These are phyloP conservation scores for Drosophila lacicola DNA, from an alignment of 2,888 invertebrate species.

Conservation along the genomic window DNA sequence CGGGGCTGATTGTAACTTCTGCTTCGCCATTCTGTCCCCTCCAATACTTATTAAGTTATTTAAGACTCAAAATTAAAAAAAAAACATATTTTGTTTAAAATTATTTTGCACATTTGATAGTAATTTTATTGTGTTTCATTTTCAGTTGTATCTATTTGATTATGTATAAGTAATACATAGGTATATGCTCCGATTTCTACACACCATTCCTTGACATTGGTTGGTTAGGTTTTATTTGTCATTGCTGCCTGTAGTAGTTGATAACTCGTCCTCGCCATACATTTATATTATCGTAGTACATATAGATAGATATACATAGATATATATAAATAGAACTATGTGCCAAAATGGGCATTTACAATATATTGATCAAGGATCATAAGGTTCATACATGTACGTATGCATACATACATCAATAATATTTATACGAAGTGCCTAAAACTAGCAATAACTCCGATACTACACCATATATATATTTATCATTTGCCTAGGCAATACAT, in stretches of 20 bases:
- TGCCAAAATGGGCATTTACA: conserved; percentile 65
- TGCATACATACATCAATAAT: conserved; percentile 50
- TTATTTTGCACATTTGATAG: conserved; percentile 62
- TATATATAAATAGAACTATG: conserved; percentile 57
- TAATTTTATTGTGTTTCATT: conserved; percentile 67
- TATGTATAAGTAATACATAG: conserved; percentile 54
- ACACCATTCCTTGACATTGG: conserved; percentile 44
- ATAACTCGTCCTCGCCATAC: conserved; percentile 48
- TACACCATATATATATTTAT: conserved; percentile 35
- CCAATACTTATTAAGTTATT: no score
- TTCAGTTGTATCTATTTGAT: conserved; percentile 38
- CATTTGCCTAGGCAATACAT: conserved; percentile 24
- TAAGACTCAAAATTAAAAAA: neutral
- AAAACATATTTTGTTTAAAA: neutral
- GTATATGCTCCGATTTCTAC: conserved; percentile 37
- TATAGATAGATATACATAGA: conserved; percentile 54
- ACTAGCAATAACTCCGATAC: conserved; percentile 66
- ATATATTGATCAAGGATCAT: conserved; percentile 51
- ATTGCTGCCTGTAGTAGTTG: conserved; percentile 50
- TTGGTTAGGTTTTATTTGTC: conserved; percentile 55
- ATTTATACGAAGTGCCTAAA: conserved; percentile 55
- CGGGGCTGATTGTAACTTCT: no score
- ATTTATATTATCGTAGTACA: conserved; percentile 45
- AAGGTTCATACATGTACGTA: conserved; percentile 46
- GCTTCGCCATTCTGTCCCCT: no score